These are phyloP conservation scores for Rhea pennata DNA, from an alignment of 2,113 vertebrate species.

Conservation along the genomic window DNA sequence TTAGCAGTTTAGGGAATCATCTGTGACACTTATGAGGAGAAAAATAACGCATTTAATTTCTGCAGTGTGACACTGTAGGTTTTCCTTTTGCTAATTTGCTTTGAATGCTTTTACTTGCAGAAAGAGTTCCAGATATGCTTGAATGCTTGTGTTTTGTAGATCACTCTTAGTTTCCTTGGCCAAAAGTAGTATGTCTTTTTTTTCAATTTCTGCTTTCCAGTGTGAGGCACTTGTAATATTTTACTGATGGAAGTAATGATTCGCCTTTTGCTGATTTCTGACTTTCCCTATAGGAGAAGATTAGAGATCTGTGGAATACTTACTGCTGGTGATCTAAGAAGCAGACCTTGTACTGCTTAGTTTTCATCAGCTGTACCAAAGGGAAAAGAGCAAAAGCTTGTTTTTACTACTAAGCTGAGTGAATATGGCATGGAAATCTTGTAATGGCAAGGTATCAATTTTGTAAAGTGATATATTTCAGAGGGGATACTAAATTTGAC, in stretches of 20 bases:
- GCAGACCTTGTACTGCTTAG: neutral
- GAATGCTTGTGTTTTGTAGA: slow-evolving; percentile 9
- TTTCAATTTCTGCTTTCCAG: neutral
- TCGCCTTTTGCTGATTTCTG: neutral
- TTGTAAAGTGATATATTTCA: slow-evolving; percentile 75
- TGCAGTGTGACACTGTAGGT: neutral
- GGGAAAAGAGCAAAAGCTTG: slow-evolving; percentile 60
- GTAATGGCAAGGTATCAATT: slow-evolving; percentile 67
- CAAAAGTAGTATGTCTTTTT: neutral
- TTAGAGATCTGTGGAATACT: neutral
- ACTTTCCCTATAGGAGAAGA: neutral
- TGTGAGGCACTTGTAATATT: neutral
- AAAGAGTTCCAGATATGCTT: neutral
- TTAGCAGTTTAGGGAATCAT: neutral
- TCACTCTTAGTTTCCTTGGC: neutral
- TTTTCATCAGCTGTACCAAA: slow-evolving; percentile 48
- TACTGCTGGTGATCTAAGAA: slow-evolving; percentile 29
- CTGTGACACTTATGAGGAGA: neutral
- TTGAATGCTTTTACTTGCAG: neutral
- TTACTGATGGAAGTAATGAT: neutral
- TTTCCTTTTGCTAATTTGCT: neutral
- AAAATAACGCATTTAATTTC: neutral
- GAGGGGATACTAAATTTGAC: slow-evolving; percentile 63
- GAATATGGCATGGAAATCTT: slow-evolving; percentile 53
- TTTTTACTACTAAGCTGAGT: slow-evolving; percentile 59